Base-by-base conservation (phyloP, 2,113 vertebrate genomes). In the Lepus europaeus region DNA sequence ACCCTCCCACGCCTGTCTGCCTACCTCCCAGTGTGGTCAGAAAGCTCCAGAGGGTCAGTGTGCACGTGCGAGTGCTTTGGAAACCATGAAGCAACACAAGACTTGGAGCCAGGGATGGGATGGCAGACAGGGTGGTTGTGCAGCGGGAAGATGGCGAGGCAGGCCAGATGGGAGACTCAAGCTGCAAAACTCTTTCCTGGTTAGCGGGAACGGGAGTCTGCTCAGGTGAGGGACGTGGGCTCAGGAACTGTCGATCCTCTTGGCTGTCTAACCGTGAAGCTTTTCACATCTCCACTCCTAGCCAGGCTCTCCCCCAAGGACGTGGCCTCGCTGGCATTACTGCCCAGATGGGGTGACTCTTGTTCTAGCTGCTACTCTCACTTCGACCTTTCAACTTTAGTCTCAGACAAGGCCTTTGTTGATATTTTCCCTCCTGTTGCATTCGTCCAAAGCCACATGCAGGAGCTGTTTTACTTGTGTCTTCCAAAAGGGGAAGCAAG, bases 381-480 rank as follows among this genome's bases (percentile, higher is more conserved):
- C n/a, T 45, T 61, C 49, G 90, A 73, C 63, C n/a, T 33, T 77
- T 70, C 12, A 14, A 31, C 56, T 64, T 90, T 69, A 14, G 8
- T 31, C 84, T 90, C 77, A 90, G 96, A 96, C 90, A 95, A 92
- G 66, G 61, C 51, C 27, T 49, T 79, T 96, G 69, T 89, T 92
- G 77, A 72, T 39, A 19, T 45, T 31, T 82, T 51, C 88, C 88
- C 73, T 85, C 45, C 49, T 20, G 25, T 36, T 51, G 51, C 86
- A 5, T 79, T 61, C 7, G n/a, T 14, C 70, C 36, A 53, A 72
- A 96, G 91, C 66, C 82, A 31, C 49, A 36, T 0, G 6, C 33
- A 8, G 16, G 68, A 9, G 45, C 36, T 91, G 88, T 66, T 91
- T 74, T 56, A 19, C 33, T 66, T 64, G 19, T 17, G 14, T 93